Percentiles rank a stretch among this genome's conserved stretches.
phyloP scores from a whole-genome alignment of 2,113 vertebrate species.

The Takifugu bimaculatus region DNA sequence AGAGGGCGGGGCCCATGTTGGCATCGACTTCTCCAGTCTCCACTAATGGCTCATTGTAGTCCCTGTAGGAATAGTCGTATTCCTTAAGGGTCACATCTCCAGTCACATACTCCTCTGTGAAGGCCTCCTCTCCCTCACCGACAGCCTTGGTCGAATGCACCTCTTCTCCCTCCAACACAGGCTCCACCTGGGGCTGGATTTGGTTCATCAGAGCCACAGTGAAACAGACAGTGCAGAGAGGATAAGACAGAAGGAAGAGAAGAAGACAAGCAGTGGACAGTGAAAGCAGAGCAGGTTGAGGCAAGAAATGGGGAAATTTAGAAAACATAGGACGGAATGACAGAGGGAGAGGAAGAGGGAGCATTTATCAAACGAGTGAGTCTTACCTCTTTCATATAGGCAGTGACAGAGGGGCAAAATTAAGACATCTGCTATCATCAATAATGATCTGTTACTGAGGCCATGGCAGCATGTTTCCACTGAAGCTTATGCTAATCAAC shows the following conservation, averaged over 20 bases:
- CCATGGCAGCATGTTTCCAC: conserved; percentile 28
- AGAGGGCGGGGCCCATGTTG: conserved; percentile 82
- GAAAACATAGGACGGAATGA: conserved; percentile 11
- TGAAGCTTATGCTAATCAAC: conserved; percentile 34
- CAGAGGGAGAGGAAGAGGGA: conserved; percentile 5
- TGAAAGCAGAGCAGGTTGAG: background rate
- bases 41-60: conserved; percentile 73
- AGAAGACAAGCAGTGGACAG: conserved; percentile 1
- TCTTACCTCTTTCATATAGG: conserved; percentile 71
- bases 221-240: conserved; percentile 16
- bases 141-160: conserved; percentile 60
- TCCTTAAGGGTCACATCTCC: conserved; percentile 75
- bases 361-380: conserved; percentile 28
- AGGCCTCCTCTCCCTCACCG: conserved; percentile 61
- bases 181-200: conserved; percentile 58
- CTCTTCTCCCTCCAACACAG: conserved; percentile 49
- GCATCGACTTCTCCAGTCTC: conserved; percentile 62
- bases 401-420: conserved; percentile 44
- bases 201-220: conserved; percentile 25
- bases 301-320: conserved; percentile 20
- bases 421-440: conserved; percentile 29
- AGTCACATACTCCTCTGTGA: conserved; percentile 77
- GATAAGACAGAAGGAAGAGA: conserved; percentile 6
- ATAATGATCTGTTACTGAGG: background rate
- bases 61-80: conserved; percentile 86